These are phyloP conservation scores for Drosophila barbarae DNA, from an alignment of 2,888 invertebrate species.

Conservation along the genomic window DNA sequence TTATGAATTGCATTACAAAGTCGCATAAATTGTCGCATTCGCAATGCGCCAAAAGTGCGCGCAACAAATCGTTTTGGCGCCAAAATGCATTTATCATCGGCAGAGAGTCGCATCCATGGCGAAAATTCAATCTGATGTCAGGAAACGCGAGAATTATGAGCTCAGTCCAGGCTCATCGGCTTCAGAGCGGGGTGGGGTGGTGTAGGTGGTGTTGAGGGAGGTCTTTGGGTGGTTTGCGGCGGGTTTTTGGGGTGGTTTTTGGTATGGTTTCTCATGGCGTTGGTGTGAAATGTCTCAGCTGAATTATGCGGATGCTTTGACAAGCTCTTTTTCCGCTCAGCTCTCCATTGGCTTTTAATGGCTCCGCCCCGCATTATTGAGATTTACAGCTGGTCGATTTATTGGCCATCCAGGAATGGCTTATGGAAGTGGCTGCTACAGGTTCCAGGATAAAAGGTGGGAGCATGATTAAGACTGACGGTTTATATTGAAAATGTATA, in stretches of 20 bases:
- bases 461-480: constrained; percentile 7
- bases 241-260: background rate
- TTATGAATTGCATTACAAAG: constrained; percentile 75
- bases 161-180: constrained; percentile 18
- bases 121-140: constrained; percentile 61
- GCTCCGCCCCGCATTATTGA: constrained; percentile 50
- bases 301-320: constrained; percentile 55
- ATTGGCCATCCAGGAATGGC: constrained; percentile 51
- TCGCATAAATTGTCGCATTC: constrained; percentile 64
- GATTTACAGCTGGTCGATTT: constrained; percentile 47
- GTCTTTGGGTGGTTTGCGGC: background rate
- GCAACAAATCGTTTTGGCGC: constrained; percentile 69
- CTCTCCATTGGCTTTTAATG: constrained; percentile 64
- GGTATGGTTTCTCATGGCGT: constrained; percentile 3
- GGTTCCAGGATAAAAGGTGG: background rate
- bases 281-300: constrained; percentile 31
- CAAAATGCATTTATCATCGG: constrained; percentile 67
- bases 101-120: constrained; percentile 56
- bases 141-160: constrained; percentile 61
- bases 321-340: constrained; percentile 44
- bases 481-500: constrained; percentile 6
- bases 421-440: constrained; percentile 40
- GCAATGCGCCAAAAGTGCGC: constrained; percentile 59
- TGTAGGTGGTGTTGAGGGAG: background rate
- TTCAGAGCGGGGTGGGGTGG: background rate